phyloP scores from a whole-genome alignment of 2,113 vertebrate species.

The Amazona guildingii region DNA sequence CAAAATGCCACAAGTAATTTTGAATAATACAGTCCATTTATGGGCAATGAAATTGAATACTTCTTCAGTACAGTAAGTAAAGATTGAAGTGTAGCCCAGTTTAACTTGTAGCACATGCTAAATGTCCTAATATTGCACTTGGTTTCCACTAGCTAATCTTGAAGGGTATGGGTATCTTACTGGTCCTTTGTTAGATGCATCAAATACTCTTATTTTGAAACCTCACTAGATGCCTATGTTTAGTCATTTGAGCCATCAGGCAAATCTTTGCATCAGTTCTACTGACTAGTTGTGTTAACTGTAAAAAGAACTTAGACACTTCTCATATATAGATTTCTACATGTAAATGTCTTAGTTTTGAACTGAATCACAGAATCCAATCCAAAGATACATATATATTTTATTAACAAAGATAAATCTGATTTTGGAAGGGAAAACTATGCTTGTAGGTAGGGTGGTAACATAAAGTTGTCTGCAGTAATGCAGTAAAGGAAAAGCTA shows the following conservation, averaged over 20 bases:
- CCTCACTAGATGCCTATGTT: neutral
- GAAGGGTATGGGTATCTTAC: neutral
- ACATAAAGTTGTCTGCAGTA: neutral
- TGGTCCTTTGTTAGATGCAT: neutral
- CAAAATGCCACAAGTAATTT: neutral
- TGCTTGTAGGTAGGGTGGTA: neutral
- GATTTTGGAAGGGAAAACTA: neutral
- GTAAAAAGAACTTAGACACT: neutral
- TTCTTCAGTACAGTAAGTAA: neutral
- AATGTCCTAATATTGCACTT: neutral
- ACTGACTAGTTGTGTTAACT: neutral
- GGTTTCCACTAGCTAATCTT: neutral
- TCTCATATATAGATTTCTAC: neutral
- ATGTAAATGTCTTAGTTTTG: neutral
- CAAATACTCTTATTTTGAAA: neutral
- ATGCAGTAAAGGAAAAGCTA: neutral
- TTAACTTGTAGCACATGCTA: neutral
- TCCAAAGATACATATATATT: neutral
- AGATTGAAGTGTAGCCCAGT: neutral
- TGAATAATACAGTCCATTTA: neutral
- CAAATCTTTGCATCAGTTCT: neutral
- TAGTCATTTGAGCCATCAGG: neutral
- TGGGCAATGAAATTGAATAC: neutral
- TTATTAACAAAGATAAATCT: neutral
- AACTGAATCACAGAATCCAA: neutral